Evolutionary conservation across 2,797 vertebrate genomes (phyloP), one percentile per base, ranked within the genome.

Genomic region (Sebastolobus alascanus): DNA sequence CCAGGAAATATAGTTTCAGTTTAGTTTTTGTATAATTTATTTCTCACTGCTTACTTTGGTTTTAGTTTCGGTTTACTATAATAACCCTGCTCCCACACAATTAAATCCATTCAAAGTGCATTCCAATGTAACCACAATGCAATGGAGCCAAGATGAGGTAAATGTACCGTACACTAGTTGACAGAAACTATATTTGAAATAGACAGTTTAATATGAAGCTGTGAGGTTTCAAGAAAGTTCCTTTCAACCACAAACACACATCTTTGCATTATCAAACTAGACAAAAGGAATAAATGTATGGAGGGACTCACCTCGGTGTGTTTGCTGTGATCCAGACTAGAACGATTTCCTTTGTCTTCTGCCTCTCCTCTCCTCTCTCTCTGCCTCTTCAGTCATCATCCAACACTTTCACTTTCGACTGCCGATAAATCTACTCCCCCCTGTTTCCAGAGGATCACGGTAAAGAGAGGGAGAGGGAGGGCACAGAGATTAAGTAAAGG

Each of bases 321-420:
- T 65, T 43, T 22, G 18, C 60, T 73, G 6, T 38, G 77, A 73
- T 68, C 14, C 40, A 12, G 6, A 40, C 16, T 0, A 11, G 1
- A 50, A 5, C 25, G 25, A 35, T 16, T 2, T 63, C 2, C 27
- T 70, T 55, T 71, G 20, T 64, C 25, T 29, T 22, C 6, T 46
- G 29, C 63, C 12, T 5, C 9, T 69, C 12, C 12, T 5, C 9
- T 69, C 12, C 8, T 11, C 31, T 65, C 12, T 60, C 56, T 66
- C 75, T 60, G 1, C 75, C 55, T 60, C 1, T 16, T 61, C 7
- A 6, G 6, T 16, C 18, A 4, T 5, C 8, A 11, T 13, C 6
- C 14, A 40, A 3, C 4, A 58, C 33, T 87, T 82, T 89, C 83
- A 65, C 16, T 91, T 82, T 90, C 33, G 0, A 1, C 78, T 88